Evolutionary conservation across 2,888 invertebrate species (phyloP).

Genomic region (Galerucella calmariensis): DNA sequence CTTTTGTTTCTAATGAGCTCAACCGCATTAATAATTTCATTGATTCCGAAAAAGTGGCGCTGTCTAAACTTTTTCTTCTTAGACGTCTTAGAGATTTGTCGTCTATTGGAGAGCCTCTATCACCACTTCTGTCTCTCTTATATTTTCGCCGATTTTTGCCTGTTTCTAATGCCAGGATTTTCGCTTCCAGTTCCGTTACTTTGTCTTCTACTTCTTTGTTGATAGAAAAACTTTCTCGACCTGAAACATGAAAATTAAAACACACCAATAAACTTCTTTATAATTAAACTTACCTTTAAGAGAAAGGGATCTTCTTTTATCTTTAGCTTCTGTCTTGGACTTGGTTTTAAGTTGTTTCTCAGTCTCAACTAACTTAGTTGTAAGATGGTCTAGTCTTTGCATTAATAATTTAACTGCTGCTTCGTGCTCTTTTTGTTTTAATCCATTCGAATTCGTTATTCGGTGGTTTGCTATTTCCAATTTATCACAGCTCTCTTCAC

Average conservation of each 20-base stretch:
- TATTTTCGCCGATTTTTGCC: constrained; percentile 63
- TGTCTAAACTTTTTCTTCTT: constrained; percentile 81
- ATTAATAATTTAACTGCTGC: constrained; percentile 85
- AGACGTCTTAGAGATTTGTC: constrained; percentile 64
- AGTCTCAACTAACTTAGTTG: constrained; percentile 81
- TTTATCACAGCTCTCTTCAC: constrained; percentile 82
- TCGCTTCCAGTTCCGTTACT: constrained; percentile 81
- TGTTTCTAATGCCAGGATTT: constrained; percentile 76
- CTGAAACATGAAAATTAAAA: constrained; percentile 44
- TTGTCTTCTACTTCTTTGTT: constrained; percentile 89
- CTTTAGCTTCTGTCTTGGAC: constrained; percentile 82
- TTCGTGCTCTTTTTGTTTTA: constrained; percentile 72
- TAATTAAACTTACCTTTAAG: constrained; percentile 72
- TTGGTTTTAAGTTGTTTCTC: constrained; percentile 86
- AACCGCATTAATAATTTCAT: constrained; percentile 83
- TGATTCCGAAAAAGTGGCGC: constrained; percentile 81
- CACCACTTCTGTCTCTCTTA: constrained; percentile 67
- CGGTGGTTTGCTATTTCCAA: constrained; percentile 83
- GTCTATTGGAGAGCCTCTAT: constrained; percentile 59
- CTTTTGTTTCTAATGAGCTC: constrained; percentile 81
- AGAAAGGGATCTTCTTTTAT: constrained; percentile 83
- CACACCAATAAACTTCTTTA: neutral
- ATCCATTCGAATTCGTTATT: constrained; percentile 77
- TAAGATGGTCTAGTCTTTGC: constrained; percentile 84
- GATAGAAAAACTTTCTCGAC: constrained; percentile 80